These are phyloP conservation scores for Apeltes quadracus DNA, from an alignment of 2,113 vertebrate species.

Conservation along the genomic window DNA sequence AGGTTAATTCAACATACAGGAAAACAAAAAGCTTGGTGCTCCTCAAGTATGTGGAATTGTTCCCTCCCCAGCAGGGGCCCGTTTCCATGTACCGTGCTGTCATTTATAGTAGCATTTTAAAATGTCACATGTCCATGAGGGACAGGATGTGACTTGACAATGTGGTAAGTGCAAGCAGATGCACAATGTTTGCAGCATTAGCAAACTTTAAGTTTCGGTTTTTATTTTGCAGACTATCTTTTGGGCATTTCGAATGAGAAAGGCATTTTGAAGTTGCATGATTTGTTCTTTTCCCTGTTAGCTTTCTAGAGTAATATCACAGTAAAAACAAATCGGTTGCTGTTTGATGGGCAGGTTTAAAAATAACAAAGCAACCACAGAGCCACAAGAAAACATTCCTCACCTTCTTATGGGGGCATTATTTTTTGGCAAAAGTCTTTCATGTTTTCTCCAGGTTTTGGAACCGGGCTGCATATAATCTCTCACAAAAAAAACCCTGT, in stretches of 20 bases:
- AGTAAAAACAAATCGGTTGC: neutral
- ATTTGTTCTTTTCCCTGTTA: slow-evolving; percentile 4
- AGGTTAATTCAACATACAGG: slow-evolving; percentile 16
- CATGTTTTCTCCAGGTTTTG: neutral
- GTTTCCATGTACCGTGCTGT: slow-evolving; percentile 35
- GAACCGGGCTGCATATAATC: neutral
- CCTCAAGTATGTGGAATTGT: slow-evolving; percentile 27
- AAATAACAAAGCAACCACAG: slow-evolving; percentile 29
- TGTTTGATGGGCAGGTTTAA: slow-evolving; percentile 32
- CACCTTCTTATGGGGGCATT: slow-evolving; percentile 28
- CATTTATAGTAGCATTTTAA: slow-evolving; percentile 69
- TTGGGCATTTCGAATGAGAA: slow-evolving; percentile 27
- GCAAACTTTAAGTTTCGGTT: slow-evolving; percentile 21
- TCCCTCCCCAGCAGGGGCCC: slow-evolving; percentile 25
- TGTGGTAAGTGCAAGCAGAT: slow-evolving; percentile 52
- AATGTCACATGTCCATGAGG: slow-evolving; percentile 69
- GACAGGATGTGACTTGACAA: slow-evolving; percentile 63
- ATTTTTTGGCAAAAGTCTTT: slow-evolving; percentile 37
- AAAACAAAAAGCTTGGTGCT: neutral
- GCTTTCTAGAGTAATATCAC: slow-evolving; percentile 38
- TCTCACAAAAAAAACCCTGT: slow-evolving; percentile 31
- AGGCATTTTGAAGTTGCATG: slow-evolving; percentile 32
- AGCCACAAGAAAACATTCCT: slow-evolving; percentile 40
- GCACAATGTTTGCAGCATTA: slow-evolving; percentile 50
- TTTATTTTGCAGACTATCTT: slow-evolving; percentile 15